These are phyloP conservation scores for Plemyria rubiginata DNA, from an alignment of 2,888 invertebrate genomes.

Conservation along the genomic window DNA sequence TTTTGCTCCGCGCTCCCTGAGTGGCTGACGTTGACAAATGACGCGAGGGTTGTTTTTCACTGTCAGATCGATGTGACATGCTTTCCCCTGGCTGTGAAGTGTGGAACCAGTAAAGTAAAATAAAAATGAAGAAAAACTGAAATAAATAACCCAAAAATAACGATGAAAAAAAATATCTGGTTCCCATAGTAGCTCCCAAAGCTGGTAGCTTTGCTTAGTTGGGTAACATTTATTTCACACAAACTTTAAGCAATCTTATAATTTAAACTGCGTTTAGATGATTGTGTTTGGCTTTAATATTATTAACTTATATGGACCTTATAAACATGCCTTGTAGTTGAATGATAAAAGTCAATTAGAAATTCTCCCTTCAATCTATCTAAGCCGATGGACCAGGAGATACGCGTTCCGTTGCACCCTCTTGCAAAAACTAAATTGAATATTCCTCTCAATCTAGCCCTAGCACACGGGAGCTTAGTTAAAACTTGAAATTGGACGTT, in stretches of 20 bases:
- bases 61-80: constrained; percentile 81
- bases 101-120: constrained; percentile 72
- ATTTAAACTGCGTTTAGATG: too few species aligned
- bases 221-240: too few species aligned
- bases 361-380: constrained; percentile 55
- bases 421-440: constrained; percentile 68
- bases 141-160: not conserved
- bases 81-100: constrained; percentile 73
- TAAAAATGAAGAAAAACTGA: constrained; percentile 53
- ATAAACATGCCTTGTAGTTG: constrained; percentile 38
- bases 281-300: too few species aligned
- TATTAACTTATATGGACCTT: not conserved
- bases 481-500: constrained; percentile 40
- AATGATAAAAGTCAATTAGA: constrained; percentile 52
- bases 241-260: too few species aligned
- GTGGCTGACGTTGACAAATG: constrained; percentile 82
- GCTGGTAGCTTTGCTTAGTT: too few species aligned
- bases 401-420: constrained; percentile 62
- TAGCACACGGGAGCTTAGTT: constrained; percentile 37
- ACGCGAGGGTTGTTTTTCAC: constrained; percentile 78
- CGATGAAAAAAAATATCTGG: not conserved
- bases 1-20: constrained; percentile 69
- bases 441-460: constrained; percentile 50
- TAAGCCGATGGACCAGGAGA: constrained; percentile 56
- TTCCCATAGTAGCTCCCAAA: not conserved